Evolutionary conservation across 2,113 vertebrate species (phyloP), one percentile per base, ranked within the genome.

Genomic region (Phaetusa simplex): DNA sequence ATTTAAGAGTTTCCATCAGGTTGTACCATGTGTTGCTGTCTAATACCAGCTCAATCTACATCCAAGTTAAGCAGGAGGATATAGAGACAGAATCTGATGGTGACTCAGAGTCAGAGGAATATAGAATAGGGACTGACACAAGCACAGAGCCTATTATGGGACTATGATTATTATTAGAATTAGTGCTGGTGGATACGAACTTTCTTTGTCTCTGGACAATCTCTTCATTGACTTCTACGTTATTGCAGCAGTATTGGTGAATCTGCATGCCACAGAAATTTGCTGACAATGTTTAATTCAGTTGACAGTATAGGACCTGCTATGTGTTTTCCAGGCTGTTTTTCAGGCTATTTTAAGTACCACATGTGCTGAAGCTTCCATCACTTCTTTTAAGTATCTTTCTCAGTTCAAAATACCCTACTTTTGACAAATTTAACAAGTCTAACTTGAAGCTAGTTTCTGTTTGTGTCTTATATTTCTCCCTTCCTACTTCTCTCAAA

Each of bases 41-140:
- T 80, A 95, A 90, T 62, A 86, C 58, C 85, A 93, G 77, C 81
- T 97, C 96, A 84, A 65, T 84, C 74, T 93, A 88, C 84, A 69
- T 59, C 62, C 93, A 88, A 42, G 42, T 64, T 38, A 53, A 88
- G 40, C 73, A 93, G 92, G 95, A 96, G 83, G 92, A 89, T 36
- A 38, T 74, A 93, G 77, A 92, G 96, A 42, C 74, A 71, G 53
- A 71, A 83, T 38, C 72, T 94, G 93, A 67, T 15, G 53, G 65
- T 80, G 94, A 56, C 80, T 86, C 55, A 70, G 86, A 86, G 84
- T 73, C 77, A 81, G 86, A 74, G 78, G 29, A 91, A 40, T 12
- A 34, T 34, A 87, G 66, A 40, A 50, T 23, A 88, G 66, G 87
- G 93, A 58, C 65, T 73, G 89, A 73, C 77, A 88, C 3, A 4